A percentile compares a stretch with the other conserved stretches of the same genome.
These are phyloP conservation scores for Spodoptera exigua DNA, from an alignment of 2,888 invertebrate genomes.

Conservation along the genomic window DNA sequence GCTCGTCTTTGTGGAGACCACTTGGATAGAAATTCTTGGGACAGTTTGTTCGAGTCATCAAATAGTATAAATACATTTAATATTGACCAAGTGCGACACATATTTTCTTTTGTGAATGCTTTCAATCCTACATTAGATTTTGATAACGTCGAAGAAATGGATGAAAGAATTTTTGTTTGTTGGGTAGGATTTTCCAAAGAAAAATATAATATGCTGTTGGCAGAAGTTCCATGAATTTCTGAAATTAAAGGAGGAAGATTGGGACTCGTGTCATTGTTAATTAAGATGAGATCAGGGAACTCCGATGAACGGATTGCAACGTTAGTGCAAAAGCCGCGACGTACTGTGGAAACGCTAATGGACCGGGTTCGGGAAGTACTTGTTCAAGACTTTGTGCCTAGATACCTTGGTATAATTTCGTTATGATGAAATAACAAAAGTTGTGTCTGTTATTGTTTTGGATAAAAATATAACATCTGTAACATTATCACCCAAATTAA, in stretches of 20 bases:
- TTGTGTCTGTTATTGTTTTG: constrained; percentile 49
- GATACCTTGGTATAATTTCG: constrained; percentile 14
- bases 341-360: not conserved
- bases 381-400: constrained; percentile 1
- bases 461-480: too few relatives aligned
- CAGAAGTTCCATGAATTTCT: not conserved
- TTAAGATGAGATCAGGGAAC: constrained; percentile 13
- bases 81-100: too few relatives aligned
- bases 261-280: constrained; percentile 4
- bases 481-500: too few relatives aligned
- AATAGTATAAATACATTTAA: too few relatives aligned
- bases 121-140: not conserved
- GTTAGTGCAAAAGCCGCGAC: constrained; percentile 2
- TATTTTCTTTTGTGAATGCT: constrained; percentile 1
- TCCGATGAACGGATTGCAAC: constrained; percentile 1
- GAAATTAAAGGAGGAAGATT: constrained; percentile 5
- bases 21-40: too few relatives aligned
- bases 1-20: too few relatives aligned
- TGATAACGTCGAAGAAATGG: not conserved
- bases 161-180: not conserved
- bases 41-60: too few relatives aligned
- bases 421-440: constrained; percentile 37
- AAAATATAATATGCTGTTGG: not conserved
- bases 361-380: not conserved
- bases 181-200: not conserved